phyloP scores from a whole-genome alignment of 2,113 vertebrate genomes.

The Hydrolagus affinis region DNA sequence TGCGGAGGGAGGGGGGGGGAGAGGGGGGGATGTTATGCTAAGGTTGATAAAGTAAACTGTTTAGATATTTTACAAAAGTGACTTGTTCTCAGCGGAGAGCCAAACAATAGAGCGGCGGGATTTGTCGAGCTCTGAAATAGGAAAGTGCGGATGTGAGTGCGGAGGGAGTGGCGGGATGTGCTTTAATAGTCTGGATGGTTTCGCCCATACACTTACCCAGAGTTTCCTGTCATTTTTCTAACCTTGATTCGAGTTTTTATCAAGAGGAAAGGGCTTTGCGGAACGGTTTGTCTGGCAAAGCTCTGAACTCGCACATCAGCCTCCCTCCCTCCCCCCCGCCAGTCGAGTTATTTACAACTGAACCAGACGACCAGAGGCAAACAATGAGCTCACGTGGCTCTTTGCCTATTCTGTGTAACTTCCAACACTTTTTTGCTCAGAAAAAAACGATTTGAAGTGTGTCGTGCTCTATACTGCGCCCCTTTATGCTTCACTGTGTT shows the following conservation, averaged over 20 bases:
- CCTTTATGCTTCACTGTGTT: conserved; percentile 1
- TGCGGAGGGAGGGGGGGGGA: too few species aligned
- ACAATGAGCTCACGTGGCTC: conserved; percentile 26
- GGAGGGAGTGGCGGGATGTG: conserved; percentile 44
- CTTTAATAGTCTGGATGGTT: conserved; percentile 45
- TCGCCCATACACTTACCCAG: conserved; percentile 49
- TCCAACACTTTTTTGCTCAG: too few species aligned
- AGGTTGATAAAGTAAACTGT: conserved; percentile 24
- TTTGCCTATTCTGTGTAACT: not conserved
- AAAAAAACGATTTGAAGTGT: not conserved
- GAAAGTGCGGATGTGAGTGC: conserved; percentile 43
- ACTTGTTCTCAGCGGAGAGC: not conserved
- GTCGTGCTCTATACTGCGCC: not conserved
- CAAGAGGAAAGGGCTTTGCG: conserved; percentile 53
- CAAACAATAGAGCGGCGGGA: not conserved
- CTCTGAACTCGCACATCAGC: conserved; percentile 40
- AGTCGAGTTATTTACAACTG: conserved; percentile 43
- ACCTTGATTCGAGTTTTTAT: conserved; percentile 45
- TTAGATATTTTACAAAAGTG: conserved; percentile 1
- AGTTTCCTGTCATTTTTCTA: conserved; percentile 50
- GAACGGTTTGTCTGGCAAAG: conserved; percentile 46
- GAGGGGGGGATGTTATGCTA: conserved; percentile 13
- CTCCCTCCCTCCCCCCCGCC: too few species aligned
- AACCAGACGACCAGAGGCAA: conserved; percentile 13
- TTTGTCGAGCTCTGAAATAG: not conserved